phyloP scores from a whole-genome alignment of 2,113 vertebrate genomes.

The Vicugna pacos region DNA sequence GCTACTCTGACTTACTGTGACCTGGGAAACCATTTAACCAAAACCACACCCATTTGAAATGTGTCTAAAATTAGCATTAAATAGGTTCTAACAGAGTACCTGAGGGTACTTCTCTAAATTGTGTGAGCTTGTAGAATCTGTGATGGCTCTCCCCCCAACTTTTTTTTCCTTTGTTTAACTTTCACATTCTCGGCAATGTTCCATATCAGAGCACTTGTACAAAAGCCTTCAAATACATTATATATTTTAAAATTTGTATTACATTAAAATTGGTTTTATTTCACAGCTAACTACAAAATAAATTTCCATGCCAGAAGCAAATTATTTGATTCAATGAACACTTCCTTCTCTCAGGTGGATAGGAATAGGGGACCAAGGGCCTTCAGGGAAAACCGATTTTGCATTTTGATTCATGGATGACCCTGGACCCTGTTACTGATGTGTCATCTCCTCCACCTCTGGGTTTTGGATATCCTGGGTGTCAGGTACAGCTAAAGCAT shows the following conservation, averaged over 20 bases:
- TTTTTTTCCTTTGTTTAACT: neutral
- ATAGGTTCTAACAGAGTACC: neutral
- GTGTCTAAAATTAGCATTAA: constrained; percentile 64
- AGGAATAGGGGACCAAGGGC: neutral
- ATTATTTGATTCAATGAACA: neutral
- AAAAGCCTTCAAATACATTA: constrained; percentile 31
- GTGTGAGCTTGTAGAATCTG: neutral
- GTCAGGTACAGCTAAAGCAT: neutral
- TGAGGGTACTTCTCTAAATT: neutral
- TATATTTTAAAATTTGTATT: neutral
- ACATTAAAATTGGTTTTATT: constrained; percentile 5
- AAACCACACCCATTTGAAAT: constrained; percentile 38
- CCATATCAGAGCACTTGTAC: neutral
- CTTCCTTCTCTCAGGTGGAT: neutral
- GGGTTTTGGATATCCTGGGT: neutral
- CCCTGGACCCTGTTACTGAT: neutral
- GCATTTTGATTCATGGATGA: neutral
- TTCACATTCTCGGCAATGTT: neutral
- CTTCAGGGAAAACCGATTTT: neutral
- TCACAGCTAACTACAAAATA: neutral
- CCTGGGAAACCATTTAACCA: constrained; percentile 42
- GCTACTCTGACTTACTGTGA: constrained; percentile 52
- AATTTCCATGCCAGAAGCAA: neutral
- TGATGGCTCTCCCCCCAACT: neutral
- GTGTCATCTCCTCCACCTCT: neutral